phyloP scores from a whole-genome alignment of 64 coral and sea anemone genomes.

The Stylophora pistillata region DNA sequence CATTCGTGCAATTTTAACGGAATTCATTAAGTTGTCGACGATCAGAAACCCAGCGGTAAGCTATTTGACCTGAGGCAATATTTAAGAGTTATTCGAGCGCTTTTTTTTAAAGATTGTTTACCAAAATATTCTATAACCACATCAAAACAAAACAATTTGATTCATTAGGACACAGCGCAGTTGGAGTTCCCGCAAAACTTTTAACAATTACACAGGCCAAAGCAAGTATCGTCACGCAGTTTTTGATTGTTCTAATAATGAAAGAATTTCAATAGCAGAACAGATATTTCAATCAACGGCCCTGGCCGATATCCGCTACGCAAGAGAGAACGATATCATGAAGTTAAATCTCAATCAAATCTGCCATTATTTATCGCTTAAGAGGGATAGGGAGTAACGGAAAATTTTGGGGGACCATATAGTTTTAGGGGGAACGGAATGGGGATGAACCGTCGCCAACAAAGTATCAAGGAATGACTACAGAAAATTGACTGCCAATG shows the following conservation, averaged over 20 bases:
- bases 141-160: constrained; percentile 2
- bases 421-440: too few relatives aligned
- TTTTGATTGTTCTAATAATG: neutral
- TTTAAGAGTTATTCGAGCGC: neutral
- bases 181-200: neutral
- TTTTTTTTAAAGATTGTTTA: neutral
- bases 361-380: too few relatives aligned
- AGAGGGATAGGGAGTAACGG: too few relatives aligned
- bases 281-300: neutral
- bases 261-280: neutral
- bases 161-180: neutral
- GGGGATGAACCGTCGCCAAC: too few relatives aligned
- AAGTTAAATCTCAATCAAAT: neutral
- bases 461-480: too few relatives aligned
- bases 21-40: neutral
- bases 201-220: neutral
- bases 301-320: neutral
- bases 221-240: neutral
- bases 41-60: neutral
- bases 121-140: neutral
- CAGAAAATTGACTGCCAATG: too few relatives aligned
- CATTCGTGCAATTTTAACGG: neutral
- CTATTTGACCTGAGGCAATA: neutral
- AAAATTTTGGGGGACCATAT: too few relatives aligned
- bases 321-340: neutral